phyloP scores from a whole-genome alignment of 35 echinoderm and acorn worm genomes.

The Apostichopus californicus region DNA sequence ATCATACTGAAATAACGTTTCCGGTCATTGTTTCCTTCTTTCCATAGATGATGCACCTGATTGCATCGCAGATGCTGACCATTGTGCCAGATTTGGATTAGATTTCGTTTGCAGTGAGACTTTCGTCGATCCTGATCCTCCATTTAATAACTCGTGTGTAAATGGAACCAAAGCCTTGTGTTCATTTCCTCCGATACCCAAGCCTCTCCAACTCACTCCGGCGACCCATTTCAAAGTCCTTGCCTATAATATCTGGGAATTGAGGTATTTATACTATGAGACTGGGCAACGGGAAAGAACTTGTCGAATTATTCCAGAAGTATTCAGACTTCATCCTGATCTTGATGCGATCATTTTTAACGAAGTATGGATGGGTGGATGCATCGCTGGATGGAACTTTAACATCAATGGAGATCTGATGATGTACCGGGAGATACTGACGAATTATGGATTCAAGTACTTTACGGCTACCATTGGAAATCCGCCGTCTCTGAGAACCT shows the following conservation, averaged over 20 bases:
- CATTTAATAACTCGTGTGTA: conserved; percentile 54
- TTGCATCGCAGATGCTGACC: conserved; percentile 38
- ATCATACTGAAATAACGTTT: too few species aligned
- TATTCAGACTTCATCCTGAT: conserved; percentile 80
- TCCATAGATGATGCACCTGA: conserved; percentile 41
- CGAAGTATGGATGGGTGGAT: conserved; percentile 95
- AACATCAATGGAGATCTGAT: conserved; percentile 53
- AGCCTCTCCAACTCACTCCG: conserved; percentile 56
- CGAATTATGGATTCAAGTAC: conserved; percentile 77
- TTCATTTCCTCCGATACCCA: conserved; percentile 51
- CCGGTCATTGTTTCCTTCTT: not conserved
- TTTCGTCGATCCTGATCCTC: conserved; percentile 44
- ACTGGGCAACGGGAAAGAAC: conserved; percentile 90
- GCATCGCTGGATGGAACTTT: conserved; percentile 68
- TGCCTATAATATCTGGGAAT: conserved; percentile 87
- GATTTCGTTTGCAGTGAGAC: conserved; percentile 50
- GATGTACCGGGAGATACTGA: conserved; percentile 76
- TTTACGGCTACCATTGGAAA: conserved; percentile 80
- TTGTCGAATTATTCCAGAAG: conserved; percentile 76
- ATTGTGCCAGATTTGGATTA: conserved; percentile 57
- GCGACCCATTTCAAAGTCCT: conserved; percentile 77
- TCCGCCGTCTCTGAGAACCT: conserved; percentile 41
- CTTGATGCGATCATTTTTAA: conserved; percentile 90
- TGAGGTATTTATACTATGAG: conserved; percentile 85
- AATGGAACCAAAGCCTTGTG: conserved; percentile 79